These are phyloP conservation scores for Cantharis lateralis DNA, from an alignment of 2,888 invertebrate genomes.

Conservation along the genomic window DNA sequence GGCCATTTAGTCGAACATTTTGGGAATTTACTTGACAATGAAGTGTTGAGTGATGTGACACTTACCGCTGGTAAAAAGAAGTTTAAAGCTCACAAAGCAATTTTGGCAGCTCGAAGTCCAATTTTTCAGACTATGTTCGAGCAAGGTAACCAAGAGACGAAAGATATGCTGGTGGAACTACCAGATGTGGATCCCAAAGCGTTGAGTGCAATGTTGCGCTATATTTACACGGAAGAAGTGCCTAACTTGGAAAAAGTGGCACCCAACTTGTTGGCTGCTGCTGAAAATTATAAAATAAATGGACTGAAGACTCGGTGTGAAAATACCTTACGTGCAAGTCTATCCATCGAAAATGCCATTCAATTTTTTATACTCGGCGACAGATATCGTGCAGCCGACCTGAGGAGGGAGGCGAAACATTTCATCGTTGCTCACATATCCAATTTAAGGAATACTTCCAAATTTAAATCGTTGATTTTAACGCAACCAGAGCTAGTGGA, in stretches of 20 bases:
- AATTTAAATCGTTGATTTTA: not conserved
- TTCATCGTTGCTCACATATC: not conserved
- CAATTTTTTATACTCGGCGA: not conserved
- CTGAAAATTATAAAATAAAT: not conserved
- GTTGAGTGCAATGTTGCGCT: not conserved
- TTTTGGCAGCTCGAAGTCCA: not conserved
- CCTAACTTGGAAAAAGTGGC: not conserved
- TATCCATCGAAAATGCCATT: not conserved
- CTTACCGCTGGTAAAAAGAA: not conserved
- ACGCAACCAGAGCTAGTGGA: not conserved
- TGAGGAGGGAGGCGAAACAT: not conserved
- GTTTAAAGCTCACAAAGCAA: not conserved
- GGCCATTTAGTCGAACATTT: not conserved
- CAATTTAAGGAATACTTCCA: not conserved
- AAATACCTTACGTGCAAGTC: not conserved
- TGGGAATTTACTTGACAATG: not conserved
- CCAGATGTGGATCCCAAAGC: not conserved
- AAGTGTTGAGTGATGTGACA: not conserved
- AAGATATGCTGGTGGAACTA: not conserved
- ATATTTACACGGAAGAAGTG: not conserved
- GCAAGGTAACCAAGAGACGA: not conserved
- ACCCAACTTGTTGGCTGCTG: not conserved
- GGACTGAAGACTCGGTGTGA: not conserved
- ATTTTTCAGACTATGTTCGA: not conserved
- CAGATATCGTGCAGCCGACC: not conserved